phyloP scores from a whole-genome alignment of 2,888 invertebrate genomes.

The Bibio marci region DNA sequence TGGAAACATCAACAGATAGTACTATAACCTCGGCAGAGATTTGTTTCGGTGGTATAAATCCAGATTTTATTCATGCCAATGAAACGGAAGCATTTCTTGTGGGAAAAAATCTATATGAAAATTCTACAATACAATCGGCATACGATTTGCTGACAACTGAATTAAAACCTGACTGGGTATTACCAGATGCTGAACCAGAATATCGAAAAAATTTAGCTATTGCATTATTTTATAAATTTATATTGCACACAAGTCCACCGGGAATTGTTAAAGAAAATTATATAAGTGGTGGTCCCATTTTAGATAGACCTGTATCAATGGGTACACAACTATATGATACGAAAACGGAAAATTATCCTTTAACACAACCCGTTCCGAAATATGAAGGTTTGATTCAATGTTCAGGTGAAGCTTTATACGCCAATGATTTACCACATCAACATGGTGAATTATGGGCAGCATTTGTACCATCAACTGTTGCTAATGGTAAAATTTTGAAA shows the following conservation, averaged over 20 bases:
- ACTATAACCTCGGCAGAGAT: slow-evolving; percentile 35
- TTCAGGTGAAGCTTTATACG: slow-evolving; percentile 30
- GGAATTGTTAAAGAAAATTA: slow-evolving; percentile 12
- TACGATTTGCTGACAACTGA: slow-evolving; percentile 33
- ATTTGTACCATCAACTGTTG: slow-evolving; percentile 42
- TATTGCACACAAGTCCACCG: slow-evolving; percentile 28
- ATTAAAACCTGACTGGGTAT: slow-evolving; percentile 37
- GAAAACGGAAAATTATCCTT: slow-evolving; percentile 39
- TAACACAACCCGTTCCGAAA: slow-evolving; percentile 44
- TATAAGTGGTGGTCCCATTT: slow-evolving; percentile 30
- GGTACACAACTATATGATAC: slow-evolving; percentile 42
- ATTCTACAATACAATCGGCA: slow-evolving; percentile 30
- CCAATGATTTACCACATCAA: slow-evolving; percentile 23
- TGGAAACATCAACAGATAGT: slow-evolving; percentile 34
- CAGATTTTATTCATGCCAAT: slow-evolving; percentile 31
- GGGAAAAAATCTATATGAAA: slow-evolving; percentile 29
- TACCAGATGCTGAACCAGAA: slow-evolving; percentile 43
- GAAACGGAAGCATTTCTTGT: slow-evolving; percentile 33
- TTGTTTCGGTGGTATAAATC: slow-evolving; percentile 39
- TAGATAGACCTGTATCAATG: slow-evolving; percentile 35
- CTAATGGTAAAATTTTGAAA: slow-evolving; percentile 37
- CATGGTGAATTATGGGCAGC: slow-evolving; percentile 37
- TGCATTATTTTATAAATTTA: slow-evolving; percentile 50
- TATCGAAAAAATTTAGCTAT: slow-evolving; percentile 49
- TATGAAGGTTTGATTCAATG: slow-evolving; percentile 37